Conservation (phyloP, 2,797 vertebrate genomes). For the Petrocephalus schoutedeni region DNA sequence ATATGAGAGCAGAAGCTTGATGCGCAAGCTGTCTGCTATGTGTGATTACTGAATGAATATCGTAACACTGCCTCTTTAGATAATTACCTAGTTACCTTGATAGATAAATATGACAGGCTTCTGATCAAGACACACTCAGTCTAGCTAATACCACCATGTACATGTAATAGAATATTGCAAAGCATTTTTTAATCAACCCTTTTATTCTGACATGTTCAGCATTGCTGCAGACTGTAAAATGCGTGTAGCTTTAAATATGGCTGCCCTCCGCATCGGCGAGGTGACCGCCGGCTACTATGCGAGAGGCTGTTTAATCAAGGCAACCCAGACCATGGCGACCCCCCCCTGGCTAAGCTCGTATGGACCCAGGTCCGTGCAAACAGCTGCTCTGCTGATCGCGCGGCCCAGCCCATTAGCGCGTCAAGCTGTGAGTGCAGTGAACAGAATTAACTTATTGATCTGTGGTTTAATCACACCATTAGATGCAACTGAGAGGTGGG, state of each 20-base stretch:
- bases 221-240: neutral
- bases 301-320: conserved; percentile 14
- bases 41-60: neutral
- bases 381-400: conserved; percentile 42
- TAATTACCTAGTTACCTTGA: neutral
- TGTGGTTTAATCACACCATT: conserved; percentile 48
- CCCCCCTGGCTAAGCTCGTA: neutral
- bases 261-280: neutral
- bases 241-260: neutral
- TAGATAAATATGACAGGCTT: neutral
- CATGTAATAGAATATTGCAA: neutral
- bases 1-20: neutral
- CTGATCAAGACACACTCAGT: neutral
- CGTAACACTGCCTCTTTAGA: neutral
- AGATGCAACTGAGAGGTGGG: conserved; percentile 22
- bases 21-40: neutral
- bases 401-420: conserved; percentile 44
- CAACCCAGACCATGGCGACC: conserved; percentile 24
- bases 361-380: conserved; percentile 31
- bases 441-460: conserved; percentile 55
- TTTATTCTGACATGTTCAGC: neutral
- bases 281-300: neutral
- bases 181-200: neutral
- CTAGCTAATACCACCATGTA: neutral
- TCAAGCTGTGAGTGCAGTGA: conserved; percentile 44